phyloP scores from a whole-genome alignment of 2,888 invertebrate genomes.

The Ashinkailepas kermadecensis region DNA sequence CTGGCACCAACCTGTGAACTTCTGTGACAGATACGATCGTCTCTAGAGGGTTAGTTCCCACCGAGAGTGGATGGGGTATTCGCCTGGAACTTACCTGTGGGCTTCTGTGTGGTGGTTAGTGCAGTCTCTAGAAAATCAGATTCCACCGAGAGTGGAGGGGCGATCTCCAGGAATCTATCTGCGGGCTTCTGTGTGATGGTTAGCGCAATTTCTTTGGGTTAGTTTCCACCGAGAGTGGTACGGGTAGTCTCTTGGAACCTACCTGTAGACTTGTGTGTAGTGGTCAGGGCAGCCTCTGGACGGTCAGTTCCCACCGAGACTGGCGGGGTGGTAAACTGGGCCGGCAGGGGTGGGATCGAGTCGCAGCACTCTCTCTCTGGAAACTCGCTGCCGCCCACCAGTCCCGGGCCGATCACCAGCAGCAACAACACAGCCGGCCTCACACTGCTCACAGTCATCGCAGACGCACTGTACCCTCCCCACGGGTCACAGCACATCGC shows the following conservation, averaged over 20 bases:
- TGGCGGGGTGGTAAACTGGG: constrained; percentile 59
- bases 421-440: neutral
- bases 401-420: neutral
- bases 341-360: constrained; percentile 48
- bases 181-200: neutral
- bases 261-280: neutral
- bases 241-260: neutral
- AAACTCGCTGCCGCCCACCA: constrained; percentile 58
- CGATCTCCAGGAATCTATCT: neutral
- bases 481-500: no score
- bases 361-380: constrained; percentile 89
- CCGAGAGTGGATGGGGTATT: no score
- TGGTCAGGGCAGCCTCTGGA: neutral
- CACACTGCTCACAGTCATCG: no score
- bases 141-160: neutral
- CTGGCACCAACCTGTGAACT: no score
- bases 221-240: no score
- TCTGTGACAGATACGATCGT: no score
- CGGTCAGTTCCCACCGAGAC: neutral
- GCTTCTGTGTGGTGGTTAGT: neutral
- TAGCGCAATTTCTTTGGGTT: neutral
- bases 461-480: no score
- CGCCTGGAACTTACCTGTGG: no score
- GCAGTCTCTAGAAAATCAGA: neutral
- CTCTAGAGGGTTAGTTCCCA: no score